Percentiles rank a stretch among this genome's conserved stretches.
Conservation (phyloP, 2,113 vertebrate genomes). For the Lampris megalopsis region DNA sequence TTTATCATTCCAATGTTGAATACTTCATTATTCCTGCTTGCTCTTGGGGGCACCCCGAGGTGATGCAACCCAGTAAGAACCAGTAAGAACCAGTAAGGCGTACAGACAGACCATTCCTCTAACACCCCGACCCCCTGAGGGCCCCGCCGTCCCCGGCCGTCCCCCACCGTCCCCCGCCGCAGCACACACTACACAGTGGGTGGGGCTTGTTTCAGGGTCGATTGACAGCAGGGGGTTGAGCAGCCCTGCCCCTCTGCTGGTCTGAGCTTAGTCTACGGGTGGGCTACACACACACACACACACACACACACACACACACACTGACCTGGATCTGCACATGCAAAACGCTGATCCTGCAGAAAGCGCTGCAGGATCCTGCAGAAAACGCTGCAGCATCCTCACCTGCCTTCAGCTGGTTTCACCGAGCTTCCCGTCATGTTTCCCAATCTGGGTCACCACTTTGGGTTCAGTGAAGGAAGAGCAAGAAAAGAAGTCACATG, state of each 20-base stretch:
- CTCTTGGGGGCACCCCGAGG: neutral
- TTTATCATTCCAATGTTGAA: too few species aligned
- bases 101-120: too few species aligned
- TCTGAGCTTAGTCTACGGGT: neutral
- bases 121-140: too few species aligned
- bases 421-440: constrained; percentile 42
- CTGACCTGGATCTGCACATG: constrained; percentile 18
- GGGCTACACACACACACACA: neutral
- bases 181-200: too few species aligned
- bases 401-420: constrained; percentile 32
- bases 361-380: neutral
- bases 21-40: neutral
- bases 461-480: constrained; percentile 34
- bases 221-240: neutral
- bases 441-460: constrained; percentile 57
- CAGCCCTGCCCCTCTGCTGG: constrained; percentile 6
- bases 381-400: too few species aligned
- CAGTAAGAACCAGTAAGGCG: too few species aligned
- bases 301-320: neutral
- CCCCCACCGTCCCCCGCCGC: too few species aligned
- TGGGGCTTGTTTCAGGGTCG: neutral
- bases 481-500: neutral
- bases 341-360: constrained; percentile 5
- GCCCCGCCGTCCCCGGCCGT: too few species aligned
- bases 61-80: too few species aligned